Conservation (phyloP, 2,113 vertebrate species). For the Tragelaphus imberbis region DNA sequence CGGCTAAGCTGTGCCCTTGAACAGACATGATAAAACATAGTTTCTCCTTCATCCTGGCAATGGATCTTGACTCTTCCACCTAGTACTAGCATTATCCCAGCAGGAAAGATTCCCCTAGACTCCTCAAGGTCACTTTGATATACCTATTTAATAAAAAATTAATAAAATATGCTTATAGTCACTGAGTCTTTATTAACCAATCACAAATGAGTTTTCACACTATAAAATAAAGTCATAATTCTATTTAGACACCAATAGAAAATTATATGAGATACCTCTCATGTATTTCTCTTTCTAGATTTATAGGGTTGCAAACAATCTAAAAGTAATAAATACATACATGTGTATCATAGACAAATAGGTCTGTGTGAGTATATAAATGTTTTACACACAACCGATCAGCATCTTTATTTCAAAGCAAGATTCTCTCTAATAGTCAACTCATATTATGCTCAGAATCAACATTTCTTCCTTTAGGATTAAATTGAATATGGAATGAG, state of each 20-base stretch:
- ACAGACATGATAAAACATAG: neutral
- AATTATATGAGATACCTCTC: neutral
- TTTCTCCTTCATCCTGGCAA: neutral
- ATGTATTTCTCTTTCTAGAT: neutral
- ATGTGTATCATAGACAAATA: neutral
- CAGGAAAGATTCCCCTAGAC: neutral
- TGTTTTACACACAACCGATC: neutral
- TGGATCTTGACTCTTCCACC: neutral
- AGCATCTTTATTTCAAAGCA: neutral
- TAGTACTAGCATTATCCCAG: too few species aligned
- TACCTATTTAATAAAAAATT: neutral
- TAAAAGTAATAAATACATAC: neutral
- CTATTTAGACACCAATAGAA: neutral
- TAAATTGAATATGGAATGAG: neutral
- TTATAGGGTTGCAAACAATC: neutral
- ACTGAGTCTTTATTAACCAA: neutral
- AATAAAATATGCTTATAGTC: neutral
- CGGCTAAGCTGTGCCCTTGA: neutral
- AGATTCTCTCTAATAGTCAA: neutral
- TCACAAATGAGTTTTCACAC: neutral
- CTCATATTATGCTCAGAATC: neutral
- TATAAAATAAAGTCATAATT: neutral
- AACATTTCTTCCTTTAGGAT: neutral
- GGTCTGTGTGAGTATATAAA: neutral
- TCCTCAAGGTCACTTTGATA: neutral